phyloP scores from a whole-genome alignment of 2,888 invertebrate genomes.

The Ophioninae sp. region DNA sequence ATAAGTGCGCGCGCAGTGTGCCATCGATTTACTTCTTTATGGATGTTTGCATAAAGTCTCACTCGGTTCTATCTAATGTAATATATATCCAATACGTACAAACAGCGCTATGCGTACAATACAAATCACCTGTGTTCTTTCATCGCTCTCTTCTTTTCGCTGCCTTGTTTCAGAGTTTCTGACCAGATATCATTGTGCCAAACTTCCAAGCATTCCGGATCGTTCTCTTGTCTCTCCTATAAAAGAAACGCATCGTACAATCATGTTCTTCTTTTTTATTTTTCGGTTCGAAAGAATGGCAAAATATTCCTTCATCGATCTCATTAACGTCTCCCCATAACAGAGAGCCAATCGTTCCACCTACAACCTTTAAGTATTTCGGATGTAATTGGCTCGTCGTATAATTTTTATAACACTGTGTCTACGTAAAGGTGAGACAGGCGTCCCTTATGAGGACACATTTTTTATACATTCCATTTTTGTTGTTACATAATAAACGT shows the following conservation, averaged over 20 bases:
- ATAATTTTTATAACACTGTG: too few species aligned
- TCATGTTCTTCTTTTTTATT: slow-evolving; percentile 17
- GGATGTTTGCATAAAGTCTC: slow-evolving; percentile 43
- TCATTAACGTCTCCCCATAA: slow-evolving; percentile 17
- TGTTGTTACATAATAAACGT: too few species aligned
- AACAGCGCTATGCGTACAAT: not conserved
- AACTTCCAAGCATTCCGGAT: slow-evolving; percentile 42
- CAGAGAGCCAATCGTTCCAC: not conserved
- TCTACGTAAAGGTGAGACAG: too few species aligned
- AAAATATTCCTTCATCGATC: not conserved
- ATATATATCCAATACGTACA: slow-evolving; percentile 21
- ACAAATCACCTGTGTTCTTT: not conserved
- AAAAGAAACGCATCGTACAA: slow-evolving; percentile 11
- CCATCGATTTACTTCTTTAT: slow-evolving; percentile 36
- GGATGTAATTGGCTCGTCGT: too few species aligned
- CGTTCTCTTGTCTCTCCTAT: slow-evolving; percentile 18
- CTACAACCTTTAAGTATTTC: too few species aligned
- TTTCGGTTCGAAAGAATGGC: not conserved
- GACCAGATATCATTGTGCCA: slow-evolving; percentile 22
- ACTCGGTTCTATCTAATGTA: slow-evolving; percentile 34
- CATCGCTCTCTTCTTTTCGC: slow-evolving; percentile 28
- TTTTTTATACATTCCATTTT: too few species aligned
- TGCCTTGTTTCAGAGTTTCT: slow-evolving; percentile 62
- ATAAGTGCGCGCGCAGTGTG: not conserved
- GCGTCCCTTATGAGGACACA: too few species aligned